These are phyloP conservation scores for Malachius bipustulatus DNA, from an alignment of 2,888 invertebrate species.

Conservation along the genomic window DNA sequence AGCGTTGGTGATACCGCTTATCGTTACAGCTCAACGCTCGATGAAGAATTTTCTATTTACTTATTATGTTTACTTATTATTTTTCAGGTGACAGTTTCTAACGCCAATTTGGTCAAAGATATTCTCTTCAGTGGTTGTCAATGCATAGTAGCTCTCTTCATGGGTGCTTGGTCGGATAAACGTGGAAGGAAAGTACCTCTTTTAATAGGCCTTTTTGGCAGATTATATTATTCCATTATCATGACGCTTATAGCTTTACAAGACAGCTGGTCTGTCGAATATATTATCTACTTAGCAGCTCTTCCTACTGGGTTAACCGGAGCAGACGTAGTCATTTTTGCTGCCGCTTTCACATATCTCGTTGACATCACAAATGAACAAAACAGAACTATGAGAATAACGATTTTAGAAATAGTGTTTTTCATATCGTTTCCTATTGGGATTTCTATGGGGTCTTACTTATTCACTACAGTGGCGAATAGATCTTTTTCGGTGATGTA, in stretches of 20 bases:
- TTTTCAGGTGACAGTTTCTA: constrained; percentile 52
- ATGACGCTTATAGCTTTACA: constrained; percentile 49
- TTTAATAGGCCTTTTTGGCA: constrained; percentile 55
- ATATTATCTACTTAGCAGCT: constrained; percentile 58
- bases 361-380: constrained; percentile 59
- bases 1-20: no score
- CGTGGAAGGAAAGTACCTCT: constrained; percentile 60
- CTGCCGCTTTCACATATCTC: constrained; percentile 62
- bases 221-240: constrained; percentile 59
- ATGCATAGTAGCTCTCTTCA: constrained; percentile 57
- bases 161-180: constrained; percentile 68
- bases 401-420: constrained; percentile 66
- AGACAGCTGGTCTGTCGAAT: constrained; percentile 52
- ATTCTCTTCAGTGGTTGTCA: constrained; percentile 59
- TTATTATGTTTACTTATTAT: no score
- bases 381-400: constrained; percentile 62
- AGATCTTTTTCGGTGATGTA: no score
- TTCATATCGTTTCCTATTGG: constrained; percentile 71
- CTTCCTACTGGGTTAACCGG: constrained; percentile 62
- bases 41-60: no score
- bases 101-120: constrained; percentile 63
- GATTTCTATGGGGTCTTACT: constrained; percentile 59
- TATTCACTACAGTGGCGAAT: no score
- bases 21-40: no score
- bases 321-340: constrained; percentile 64